Base-by-base conservation (phyloP, 2,888 invertebrate genomes). In the Lymantria monacha region DNA sequence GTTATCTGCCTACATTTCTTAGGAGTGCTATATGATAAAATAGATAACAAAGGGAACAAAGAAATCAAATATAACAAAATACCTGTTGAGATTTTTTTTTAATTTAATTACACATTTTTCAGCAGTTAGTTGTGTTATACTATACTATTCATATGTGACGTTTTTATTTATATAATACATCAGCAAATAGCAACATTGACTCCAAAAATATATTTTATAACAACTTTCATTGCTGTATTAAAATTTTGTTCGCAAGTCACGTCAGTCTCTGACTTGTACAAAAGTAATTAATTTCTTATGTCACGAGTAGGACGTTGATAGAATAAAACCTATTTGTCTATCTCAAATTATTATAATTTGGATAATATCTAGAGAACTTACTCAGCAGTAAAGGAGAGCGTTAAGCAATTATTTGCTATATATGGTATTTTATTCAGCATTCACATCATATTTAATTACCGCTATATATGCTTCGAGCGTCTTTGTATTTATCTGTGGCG, bases 281-380 rank as follows among this genome's bases (percentile, higher is more conserved):
- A 38, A 47, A 42, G 52, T 61, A 49, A 44, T 48, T 37, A 55
- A 53, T 49, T 49, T 50, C 47, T 46, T 50, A 59, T 49, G 59
- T 63, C 53, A 59, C 41, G 37, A 30, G 38, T 63, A 49, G n/a
- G 40, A 51, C 51, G 38, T 52, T 47, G 43, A 53, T 43, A 22
- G 15, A 22, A 22, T 22, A 5, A 22, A 22, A 22, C 22, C 22
- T 48, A 53, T 46, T n/a, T 38, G 13, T 41, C 45, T 48, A 47
- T 33, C 50, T 53, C 49, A 55, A 49, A 58, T 46, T 52, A 38
- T 49, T 56, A 48, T 44, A 22, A 22, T 22, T 22, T 22, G 22
- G 22, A 22, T 63, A 42, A 15, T 31, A 31, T 59, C 31, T 61
- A 51, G 41, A 41, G 30, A 43, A 52, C 31, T 59, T 40, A 63